A percentile compares a stretch with the other conserved stretches of the same genome.
These are phyloP conservation scores for Chrysopilus asiliformis DNA, from an alignment of 2,888 invertebrate species.

Conservation along the genomic window DNA sequence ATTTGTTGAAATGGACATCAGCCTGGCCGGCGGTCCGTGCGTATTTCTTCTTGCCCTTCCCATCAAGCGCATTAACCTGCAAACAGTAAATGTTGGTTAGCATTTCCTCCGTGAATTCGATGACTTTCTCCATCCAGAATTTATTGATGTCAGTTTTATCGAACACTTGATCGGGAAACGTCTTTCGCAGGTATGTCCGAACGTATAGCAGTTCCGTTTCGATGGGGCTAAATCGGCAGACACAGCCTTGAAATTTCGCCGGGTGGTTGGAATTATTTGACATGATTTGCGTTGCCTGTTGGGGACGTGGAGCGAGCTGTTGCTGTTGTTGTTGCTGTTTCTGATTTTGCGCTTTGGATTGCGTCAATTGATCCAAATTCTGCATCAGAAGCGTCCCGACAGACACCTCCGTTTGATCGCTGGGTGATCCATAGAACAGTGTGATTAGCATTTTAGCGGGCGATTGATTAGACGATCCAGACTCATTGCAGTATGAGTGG, in stretches of 20 bases:
- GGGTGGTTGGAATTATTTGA: neutral
- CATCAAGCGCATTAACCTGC: neutral
- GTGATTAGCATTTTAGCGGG: constrained; percentile 3
- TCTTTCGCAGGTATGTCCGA: constrained; percentile 8
- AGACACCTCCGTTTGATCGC: neutral
- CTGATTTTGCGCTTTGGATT: neutral
- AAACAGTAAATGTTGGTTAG: constrained; percentile 5
- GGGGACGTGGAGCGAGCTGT: neutral
- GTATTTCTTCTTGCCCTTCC: constrained; percentile 5
- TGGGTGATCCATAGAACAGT: constrained; percentile 8
- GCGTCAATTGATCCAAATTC: neutral
- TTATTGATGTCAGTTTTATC: constrained; percentile 11
- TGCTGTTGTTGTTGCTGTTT: neutral
- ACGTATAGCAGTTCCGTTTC: constrained; percentile 11
- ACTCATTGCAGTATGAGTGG: neutral
- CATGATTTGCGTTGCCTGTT: neutral
- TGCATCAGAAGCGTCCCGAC: neutral
- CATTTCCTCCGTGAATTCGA: constrained; percentile 5
- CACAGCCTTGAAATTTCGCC: neutral
- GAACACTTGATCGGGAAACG: constrained; percentile 5
- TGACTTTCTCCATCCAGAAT: constrained; percentile 8
- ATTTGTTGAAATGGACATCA: constrained; percentile 5
- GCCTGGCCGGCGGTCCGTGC: constrained; percentile 4
- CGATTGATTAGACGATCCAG: neutral
- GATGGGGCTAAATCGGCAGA: constrained; percentile 8